Percentiles rank a stretch among this genome's conserved stretches.
phyloP scores from a whole-genome alignment of 2,113 vertebrate species.

The Procapra przewalskii region DNA sequence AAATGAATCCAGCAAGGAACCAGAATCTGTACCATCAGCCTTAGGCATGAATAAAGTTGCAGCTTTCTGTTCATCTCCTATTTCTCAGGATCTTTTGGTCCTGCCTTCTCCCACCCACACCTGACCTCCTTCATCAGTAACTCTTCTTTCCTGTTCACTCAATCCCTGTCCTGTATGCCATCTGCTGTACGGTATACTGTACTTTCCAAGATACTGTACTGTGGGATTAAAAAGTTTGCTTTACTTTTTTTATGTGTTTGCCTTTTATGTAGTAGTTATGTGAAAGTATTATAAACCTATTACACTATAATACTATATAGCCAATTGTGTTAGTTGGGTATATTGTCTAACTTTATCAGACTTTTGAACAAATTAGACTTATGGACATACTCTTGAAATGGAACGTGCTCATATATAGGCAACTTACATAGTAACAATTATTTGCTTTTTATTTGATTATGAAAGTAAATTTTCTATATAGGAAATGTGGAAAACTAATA shows the following conservation, averaged over 20 bases:
- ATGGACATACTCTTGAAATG: neutral
- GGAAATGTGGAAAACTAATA: neutral
- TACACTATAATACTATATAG: neutral
- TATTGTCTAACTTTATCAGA: rapidly evolving
- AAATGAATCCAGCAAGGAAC: neutral
- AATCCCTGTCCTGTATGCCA: neutral
- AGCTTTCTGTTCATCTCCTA: neutral
- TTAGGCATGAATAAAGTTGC: neutral
- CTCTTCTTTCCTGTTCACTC: neutral
- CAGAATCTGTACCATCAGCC: neutral
- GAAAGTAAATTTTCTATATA: neutral
- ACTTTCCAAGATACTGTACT: neutral
- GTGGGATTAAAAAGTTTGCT: neutral
- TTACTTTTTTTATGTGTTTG: neutral
- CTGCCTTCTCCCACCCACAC: neutral
- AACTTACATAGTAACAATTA: neutral
- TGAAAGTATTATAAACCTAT: neutral
- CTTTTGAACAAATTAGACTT: neutral
- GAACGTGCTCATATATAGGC: neutral
- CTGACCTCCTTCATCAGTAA: neutral
- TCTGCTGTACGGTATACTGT: neutral
- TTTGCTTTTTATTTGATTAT: neutral
- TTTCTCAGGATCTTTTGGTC: neutral
- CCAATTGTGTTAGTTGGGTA: neutral
- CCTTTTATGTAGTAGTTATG: neutral